Base-by-base conservation (phyloP, 1,140 invertebrate species). In the Stenopsyche tienmushanensis region DNA sequence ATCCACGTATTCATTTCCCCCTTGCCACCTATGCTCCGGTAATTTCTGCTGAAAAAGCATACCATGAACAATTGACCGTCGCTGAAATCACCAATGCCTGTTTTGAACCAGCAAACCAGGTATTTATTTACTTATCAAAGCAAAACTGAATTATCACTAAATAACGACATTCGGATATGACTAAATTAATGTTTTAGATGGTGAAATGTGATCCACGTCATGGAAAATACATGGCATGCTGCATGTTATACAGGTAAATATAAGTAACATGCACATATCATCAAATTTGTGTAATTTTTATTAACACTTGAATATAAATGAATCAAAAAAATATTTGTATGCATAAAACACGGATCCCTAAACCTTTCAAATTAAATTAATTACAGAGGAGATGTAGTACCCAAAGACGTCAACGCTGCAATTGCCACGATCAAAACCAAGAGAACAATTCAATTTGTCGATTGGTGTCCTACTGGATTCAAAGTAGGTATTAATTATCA, bases 351-450 rank as follows among this genome's bases (percentile, higher is more conserved):
- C n/a, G n/a, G n/a, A n/a, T n/a, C n/a, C n/a, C n/a, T n/a, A n/a
- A n/a, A n/a, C n/a, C n/a, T n/a, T n/a, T n/a, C n/a, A n/a, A n/a
- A n/a, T n/a, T n/a, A n/a, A n/a, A n/a, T n/a, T n/a, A n/a, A n/a
- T n/a, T 71, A 10, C 66, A 80, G 83, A 73, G 84, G 84, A 24
- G 83, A 85, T 72, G 84, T 85, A 17, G 83, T 84, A n/a, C 87
- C 92, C 0, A 95, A 94, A 73, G 92, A 94, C 75, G 91, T 94
- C 1, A 94, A 94, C 75, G 89, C 90, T 13, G 90, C 92, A 25
- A 94, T 94, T 73, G 90, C 90, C 0, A 89, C 90, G n/a, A 93
- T 94, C 71, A 94, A 94, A 78, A 93, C 91, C 1, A 93, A 93
- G 77, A 80, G 90, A 39, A 88, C 86, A 63, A 91, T 91, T 66